Percentiles rank a stretch among this genome's conserved stretches.
Evolutionary conservation across 2,797 vertebrate genomes (phyloP).

Genomic region (Ctenosaura bakeri): DNA sequence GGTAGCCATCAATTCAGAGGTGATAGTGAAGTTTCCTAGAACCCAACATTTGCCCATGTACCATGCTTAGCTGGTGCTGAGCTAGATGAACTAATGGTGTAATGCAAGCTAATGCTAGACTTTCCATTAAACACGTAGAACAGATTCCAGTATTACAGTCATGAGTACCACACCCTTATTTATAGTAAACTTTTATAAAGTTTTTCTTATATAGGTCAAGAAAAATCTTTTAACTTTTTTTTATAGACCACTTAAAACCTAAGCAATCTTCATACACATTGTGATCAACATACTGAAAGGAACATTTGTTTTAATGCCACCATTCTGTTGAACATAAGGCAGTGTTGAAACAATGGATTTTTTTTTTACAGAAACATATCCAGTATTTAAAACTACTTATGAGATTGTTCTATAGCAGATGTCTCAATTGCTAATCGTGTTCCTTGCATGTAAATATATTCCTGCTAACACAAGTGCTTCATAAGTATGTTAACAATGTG

Average conservation of each 20-base stretch:
- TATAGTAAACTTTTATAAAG: background rate
- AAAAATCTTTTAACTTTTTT: background rate
- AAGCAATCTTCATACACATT: background rate
- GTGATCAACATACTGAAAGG: background rate
- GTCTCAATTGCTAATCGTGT: background rate
- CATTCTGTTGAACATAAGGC: background rate
- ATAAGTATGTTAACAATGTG: slow-evolving; percentile 23
- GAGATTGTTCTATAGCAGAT: slow-evolving; percentile 10
- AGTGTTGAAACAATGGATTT: slow-evolving; percentile 1
- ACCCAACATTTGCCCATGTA: too few relatives aligned
- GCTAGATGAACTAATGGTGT: background rate
- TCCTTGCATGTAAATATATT: slow-evolving; percentile 27
- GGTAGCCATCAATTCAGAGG: too few relatives aligned
- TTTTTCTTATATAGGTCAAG: background rate
- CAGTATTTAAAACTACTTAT: accelerated
- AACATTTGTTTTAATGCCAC: background rate
- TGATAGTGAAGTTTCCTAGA: too few relatives aligned
- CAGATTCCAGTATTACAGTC: background rate
- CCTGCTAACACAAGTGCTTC: background rate
- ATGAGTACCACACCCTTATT: background rate
- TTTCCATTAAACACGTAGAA: background rate
- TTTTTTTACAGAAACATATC: background rate
- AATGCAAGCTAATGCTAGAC: background rate
- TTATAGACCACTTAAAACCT: background rate
- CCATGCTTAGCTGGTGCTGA: background rate